Base-by-base conservation (phyloP, 1,140 invertebrate genomes). In the Cydia pomonella region DNA sequence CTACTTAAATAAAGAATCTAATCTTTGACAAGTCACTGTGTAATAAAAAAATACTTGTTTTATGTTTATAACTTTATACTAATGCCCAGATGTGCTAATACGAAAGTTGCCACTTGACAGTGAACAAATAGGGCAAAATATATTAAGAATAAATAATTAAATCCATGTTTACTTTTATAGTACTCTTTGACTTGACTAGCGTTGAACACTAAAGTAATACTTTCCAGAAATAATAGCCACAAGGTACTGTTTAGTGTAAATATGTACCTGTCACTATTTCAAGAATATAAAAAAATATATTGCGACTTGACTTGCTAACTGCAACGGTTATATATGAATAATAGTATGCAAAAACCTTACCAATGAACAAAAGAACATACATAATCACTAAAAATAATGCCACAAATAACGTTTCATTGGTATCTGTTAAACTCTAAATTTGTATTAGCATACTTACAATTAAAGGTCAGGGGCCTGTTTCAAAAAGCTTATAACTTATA, bases 101-200 rank as follows among this genome's bases (percentile, higher is more conserved):
- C 41, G n/a, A 6, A 50, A n/a, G 16, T 50, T 18, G 47, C 6
- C 47, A 50, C 47, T 4, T 50, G 12, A 13, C 2, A 47, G 47
- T 50, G n/a, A 50, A 16, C n/a, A 50, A 50, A n/a, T 50, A 18
- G n/a, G 47, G 16, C n/a, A 4, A 18, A 50, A 50, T 50, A 50
- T 23, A 23, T 23, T 59, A 21, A 59, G 9, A 59, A 59, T 59
- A 59, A 59, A 23, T 59, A 59, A 59, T 21, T 7, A 53, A n/a
- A 53, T 53, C n/a, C n/a, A 59, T 1, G 5, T 59, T 59, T 12
- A 23, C 21, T 59, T 59, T 23, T 59, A 59, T 59, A 59, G 21
- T 59, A 59, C 53, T 59, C 53, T 59, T 59, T 59, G 53, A 59
- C 53, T 59, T 59, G 53, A 59, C 53, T 59, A 59, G 53, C 53